Evolutionary conservation across 2,113 vertebrate genomes (phyloP).

Genomic region (Anhinga rufa): DNA sequence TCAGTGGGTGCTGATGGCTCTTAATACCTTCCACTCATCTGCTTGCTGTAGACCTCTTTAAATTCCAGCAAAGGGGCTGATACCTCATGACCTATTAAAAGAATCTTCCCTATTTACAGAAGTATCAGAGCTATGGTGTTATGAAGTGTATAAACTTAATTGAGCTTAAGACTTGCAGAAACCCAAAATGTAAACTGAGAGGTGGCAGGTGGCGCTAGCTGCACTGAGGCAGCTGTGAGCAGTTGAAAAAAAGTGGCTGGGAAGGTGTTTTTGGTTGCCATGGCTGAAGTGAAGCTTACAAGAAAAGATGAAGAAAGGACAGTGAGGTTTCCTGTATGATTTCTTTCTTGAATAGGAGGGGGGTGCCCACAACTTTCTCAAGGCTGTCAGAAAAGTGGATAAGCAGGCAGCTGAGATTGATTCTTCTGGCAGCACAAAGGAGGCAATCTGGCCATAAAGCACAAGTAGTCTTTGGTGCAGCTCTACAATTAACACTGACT

Average conservation of each 20-base stretch:
- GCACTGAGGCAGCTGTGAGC: not conserved
- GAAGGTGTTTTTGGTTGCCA: not conserved
- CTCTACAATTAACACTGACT: not conserved
- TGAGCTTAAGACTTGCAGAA: not conserved
- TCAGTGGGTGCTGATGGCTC: not conserved
- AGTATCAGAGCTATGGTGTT: not conserved
- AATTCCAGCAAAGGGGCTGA: not conserved
- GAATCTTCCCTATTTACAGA: not conserved
- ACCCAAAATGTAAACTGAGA: not conserved
- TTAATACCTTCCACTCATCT: not conserved
- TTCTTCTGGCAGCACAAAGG: not conserved
- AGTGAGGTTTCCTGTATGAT: not conserved
- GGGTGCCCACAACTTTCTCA: not conserved
- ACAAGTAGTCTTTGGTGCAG: not conserved
- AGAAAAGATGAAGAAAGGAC: not conserved
- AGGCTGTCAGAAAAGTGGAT: not conserved
- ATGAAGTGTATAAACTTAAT: not conserved
- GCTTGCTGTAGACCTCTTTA: not conserved
- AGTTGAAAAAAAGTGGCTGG: not conserved
- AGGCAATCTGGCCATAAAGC: not conserved
- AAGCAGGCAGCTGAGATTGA: too few species aligned
- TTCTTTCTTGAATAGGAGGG: not conserved
- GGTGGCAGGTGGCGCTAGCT: not conserved
- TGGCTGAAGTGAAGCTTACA: not conserved
- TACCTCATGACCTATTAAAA: not conserved